Evolutionary conservation across 2,888 invertebrate genomes (phyloP).

Genomic region (Hermaeophaga mercurialis): DNA sequence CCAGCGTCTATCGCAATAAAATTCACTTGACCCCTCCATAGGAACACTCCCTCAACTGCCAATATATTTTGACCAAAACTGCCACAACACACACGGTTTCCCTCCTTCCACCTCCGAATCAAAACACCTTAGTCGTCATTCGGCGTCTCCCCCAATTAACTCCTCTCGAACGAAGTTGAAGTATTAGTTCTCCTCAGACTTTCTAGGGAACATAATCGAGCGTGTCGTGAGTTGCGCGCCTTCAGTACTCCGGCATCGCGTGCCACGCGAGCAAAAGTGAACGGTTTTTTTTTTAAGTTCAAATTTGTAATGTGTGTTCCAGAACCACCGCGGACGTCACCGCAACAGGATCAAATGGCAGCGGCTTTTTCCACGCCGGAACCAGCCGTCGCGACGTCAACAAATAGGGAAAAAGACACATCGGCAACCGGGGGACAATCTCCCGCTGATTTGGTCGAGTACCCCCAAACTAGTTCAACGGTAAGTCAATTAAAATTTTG

Average conservation of each 20-base stretch:
- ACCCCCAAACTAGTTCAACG: slow-evolving; percentile 57
- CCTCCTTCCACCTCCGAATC: not conserved
- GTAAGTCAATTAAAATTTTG: no score
- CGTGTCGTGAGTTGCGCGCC: not conserved
- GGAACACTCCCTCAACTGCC: not conserved
- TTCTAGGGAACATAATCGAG: not conserved
- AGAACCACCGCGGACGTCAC: slow-evolving; percentile 80
- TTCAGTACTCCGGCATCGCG: not conserved
- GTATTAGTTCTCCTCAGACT: not conserved
- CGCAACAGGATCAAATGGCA: slow-evolving; percentile 74
- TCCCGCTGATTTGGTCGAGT: slow-evolving; percentile 56
- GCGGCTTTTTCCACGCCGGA: slow-evolving; percentile 29
- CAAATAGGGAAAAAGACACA: slow-evolving; percentile 48
- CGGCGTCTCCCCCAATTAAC: not conserved
- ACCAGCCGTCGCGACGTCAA: slow-evolving; percentile 57
- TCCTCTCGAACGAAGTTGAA: not conserved
- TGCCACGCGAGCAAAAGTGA: not conserved
- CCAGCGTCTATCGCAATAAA: no score
- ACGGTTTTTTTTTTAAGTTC: not conserved
- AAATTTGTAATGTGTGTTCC: slow-evolving; percentile 47
- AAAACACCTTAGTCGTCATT: slow-evolving; percentile 2
- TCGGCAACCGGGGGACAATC: slow-evolving; percentile 26
- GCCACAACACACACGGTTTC: not conserved
- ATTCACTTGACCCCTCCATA: no score
- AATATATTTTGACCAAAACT: slow-evolving; percentile 5